A percentile compares a stretch with the other conserved stretches of the same genome.
Conservation (phyloP, 64 coral and sea anemone species). For the Montipora sp. region DNA sequence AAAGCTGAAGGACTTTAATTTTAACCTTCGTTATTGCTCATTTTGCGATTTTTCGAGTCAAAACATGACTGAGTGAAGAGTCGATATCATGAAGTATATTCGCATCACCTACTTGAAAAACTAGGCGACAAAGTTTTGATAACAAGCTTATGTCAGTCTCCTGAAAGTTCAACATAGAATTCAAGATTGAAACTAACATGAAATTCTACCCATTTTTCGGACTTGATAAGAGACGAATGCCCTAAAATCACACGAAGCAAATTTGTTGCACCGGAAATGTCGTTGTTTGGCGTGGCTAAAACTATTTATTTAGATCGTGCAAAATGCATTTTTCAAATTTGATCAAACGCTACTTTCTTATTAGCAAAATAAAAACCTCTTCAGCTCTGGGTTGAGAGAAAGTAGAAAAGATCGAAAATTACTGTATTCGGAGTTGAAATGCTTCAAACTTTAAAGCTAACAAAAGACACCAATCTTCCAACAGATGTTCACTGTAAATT, state of each 20-base stretch:
- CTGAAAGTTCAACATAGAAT: not conserved
- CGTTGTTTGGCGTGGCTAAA: constrained; percentile 36
- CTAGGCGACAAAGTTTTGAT: not conserved
- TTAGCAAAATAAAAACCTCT: not conserved
- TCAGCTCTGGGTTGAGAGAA: not conserved
- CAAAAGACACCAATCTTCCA: not conserved
- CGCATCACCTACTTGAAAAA: constrained; percentile 25
- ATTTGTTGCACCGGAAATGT: constrained; percentile 23
- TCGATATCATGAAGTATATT: not conserved
- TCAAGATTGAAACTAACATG: not conserved
- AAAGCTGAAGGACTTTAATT: not conserved
- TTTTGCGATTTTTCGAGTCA: not conserved
- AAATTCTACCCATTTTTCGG: too few relatives aligned
- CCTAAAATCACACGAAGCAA: not conserved
- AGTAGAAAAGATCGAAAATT: not conserved
- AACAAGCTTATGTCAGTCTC: not conserved
- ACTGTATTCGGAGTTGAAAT: not conserved
- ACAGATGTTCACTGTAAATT: not conserved
- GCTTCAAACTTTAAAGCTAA: not conserved
- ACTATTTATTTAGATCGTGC: not conserved
- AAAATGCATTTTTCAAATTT: not conserved
- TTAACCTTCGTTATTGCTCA: too few relatives aligned
- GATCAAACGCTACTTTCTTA: not conserved
- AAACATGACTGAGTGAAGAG: not conserved
- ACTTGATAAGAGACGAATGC: not conserved